Base-by-base conservation (phyloP, 2,888 invertebrate genomes). In the Myopa tessellatipennis region DNA sequence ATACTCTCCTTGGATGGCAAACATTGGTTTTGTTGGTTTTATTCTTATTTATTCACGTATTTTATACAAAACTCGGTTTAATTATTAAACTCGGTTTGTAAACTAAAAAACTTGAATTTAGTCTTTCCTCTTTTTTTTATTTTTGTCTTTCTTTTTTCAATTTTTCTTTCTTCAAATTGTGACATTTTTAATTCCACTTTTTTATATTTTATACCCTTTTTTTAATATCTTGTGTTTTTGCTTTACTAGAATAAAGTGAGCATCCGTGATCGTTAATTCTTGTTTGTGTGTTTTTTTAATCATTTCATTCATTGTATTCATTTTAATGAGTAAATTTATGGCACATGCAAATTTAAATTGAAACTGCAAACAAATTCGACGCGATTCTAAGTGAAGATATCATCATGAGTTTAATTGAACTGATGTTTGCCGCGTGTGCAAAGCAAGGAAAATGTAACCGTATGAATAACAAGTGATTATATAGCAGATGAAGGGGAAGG, bases 301-400 rank as follows among this genome's bases (percentile, higher is more conserved):
- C 45, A 45, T 45, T 45, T 45, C 45, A 55, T 2, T 55, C 14
- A 55, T n/a, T 55, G 55, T 55, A 10, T 1, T 55, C 10, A 55
- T n/a, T 34, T 65, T 83, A 85, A 85, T 85, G 86, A 85, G 85
- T 86, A 84, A 83, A 83, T 86, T 86, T 83, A 86, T 83, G 86
- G 82, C 83, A 84, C 86, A 83, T 83, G 82, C 83, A 80, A 81
- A 80, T 75, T 38, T 63, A 38, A 65, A 63, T 70, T 70, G 34
- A 14, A 74, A 50, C 18, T 58, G 34, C 58, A 52, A 34, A 60
- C 65, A 26, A 4, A 52, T 16, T 10, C 10, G 8, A n/a, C 76
- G 80, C 74, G 79, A 78, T 78, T 83, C 84, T 80, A 55, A 76
- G 38, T 38, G 67, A 18, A 79, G 79, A 81, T 82, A 79, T 81